These are phyloP conservation scores for Quadriops clusia DNA, from an alignment of 2,888 invertebrate genomes.

Conservation along the genomic window DNA sequence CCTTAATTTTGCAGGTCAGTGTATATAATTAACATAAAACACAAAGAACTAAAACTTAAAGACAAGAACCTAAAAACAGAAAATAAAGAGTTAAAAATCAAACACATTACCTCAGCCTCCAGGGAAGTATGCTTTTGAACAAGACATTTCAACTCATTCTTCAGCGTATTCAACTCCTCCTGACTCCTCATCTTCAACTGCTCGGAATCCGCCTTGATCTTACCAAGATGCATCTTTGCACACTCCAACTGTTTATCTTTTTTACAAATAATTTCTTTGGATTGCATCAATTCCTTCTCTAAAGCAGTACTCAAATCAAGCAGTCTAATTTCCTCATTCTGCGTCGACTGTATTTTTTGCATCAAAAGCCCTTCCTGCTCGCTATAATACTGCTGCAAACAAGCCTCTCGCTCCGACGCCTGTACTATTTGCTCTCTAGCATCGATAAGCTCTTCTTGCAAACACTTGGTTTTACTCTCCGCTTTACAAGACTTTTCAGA, in stretches of 20 bases:
- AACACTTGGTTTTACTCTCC: slow-evolving; percentile 13
- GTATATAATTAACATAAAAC: too few species aligned
- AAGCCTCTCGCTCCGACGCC: slow-evolving; percentile 8
- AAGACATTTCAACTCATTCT: slow-evolving; percentile 26
- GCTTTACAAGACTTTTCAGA: slow-evolving; percentile 20
- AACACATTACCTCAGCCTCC: too few species aligned
- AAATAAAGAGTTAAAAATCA: too few species aligned
- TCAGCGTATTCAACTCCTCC: slow-evolving; percentile 16
- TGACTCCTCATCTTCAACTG: slow-evolving; percentile 10
- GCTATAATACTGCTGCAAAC: slow-evolving; percentile 17
- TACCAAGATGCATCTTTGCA: slow-evolving; percentile 18
- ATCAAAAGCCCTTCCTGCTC: slow-evolving; percentile 18
- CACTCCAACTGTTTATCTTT: slow-evolving; percentile 20
- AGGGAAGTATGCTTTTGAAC: slow-evolving; percentile 26
- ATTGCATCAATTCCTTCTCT: slow-evolving; percentile 18
- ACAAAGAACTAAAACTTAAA: too few species aligned
- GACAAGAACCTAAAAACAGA: too few species aligned
- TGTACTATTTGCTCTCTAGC: slow-evolving; percentile 12
- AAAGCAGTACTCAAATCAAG: slow-evolving; percentile 18
- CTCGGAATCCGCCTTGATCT: slow-evolving; percentile 17
- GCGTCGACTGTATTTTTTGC: slow-evolving; percentile 19
- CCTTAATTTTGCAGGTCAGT: too few species aligned
- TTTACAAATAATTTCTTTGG: slow-evolving; percentile 19
- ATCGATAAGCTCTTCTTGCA: slow-evolving; percentile 13
- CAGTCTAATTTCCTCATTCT: slow-evolving; percentile 15